A percentile compares a stretch with the other conserved stretches of the same genome.
These are phyloP conservation scores for Leucoma salicis DNA, from an alignment of 2,888 invertebrate genomes.

Conservation along the genomic window DNA sequence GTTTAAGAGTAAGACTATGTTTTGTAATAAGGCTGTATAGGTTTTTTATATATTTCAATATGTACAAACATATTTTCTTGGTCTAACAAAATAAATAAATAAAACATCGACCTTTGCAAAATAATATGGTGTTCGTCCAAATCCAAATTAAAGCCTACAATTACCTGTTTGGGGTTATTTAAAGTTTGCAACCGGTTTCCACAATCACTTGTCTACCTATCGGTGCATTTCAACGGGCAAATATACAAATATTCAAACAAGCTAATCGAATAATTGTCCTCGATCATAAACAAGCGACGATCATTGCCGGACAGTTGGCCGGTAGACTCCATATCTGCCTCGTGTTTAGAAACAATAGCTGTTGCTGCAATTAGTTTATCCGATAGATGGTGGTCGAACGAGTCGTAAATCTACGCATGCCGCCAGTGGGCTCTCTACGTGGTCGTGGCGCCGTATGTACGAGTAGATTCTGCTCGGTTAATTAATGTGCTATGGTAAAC, in stretches of 20 bases:
- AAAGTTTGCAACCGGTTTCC: too few relatives aligned
- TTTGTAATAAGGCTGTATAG: too few relatives aligned
- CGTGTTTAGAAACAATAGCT: constrained; percentile 79
- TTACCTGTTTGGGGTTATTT: too few relatives aligned
- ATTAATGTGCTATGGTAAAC: constrained; percentile 79
- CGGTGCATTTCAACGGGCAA: too few relatives aligned
- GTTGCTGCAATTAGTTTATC: constrained; percentile 78
- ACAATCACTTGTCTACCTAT: too few relatives aligned
- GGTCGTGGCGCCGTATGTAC: constrained; percentile 75
- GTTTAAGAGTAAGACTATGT: too few relatives aligned
- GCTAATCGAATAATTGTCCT: constrained; percentile 64
- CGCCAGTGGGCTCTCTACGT: constrained; percentile 70
- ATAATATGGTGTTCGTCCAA: too few relatives aligned
- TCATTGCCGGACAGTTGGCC: constrained; percentile 38
- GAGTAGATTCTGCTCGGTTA: constrained; percentile 75
- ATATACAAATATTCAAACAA: constrained; percentile 48
- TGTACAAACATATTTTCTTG: too few relatives aligned
- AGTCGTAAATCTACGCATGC: constrained; percentile 78
- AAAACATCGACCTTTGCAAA: too few relatives aligned
- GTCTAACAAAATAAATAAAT: too few relatives aligned
- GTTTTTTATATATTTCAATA: too few relatives aligned
- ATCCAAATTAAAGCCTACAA: too few relatives aligned
- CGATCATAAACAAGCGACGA: constrained; percentile 51
- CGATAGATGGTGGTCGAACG: constrained; percentile 78
- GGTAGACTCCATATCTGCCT: constrained; percentile 62